Base-by-base conservation (phyloP, 2,797 vertebrate species). In the Argyrosomus regius region DNA sequence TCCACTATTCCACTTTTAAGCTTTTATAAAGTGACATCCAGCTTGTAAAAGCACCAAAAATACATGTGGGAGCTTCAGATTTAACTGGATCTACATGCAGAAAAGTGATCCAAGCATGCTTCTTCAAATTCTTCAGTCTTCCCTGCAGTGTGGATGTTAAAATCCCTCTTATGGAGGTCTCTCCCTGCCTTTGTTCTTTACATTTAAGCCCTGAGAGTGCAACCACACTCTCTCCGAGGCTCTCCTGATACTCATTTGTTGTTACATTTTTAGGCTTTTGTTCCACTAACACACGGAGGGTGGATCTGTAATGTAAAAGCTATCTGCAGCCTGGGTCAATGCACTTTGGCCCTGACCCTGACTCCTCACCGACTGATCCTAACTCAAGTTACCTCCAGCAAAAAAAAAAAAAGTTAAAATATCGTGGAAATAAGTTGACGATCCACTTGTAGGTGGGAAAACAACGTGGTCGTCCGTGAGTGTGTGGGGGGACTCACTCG, bases 331-430 rank as follows among this genome's bases (percentile, higher is more conserved):
- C 43, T 3, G 53, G 72, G 54, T 72, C 45, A 5, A 4, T 6
- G 57, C 72, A 70, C 64, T 75, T 58, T 60, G 58, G 49, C 54
- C 67, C 76, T 49, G 81, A 71, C 46, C 63, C 70, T 18, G 59
- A 54, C 68, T 68, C n/a, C 48, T 65, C 0, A 39, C 58, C 54
- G 28, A 24, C 22, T 22, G 52, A 72, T 71, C 77, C 65, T 4
- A 5, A 31, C 31, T 31, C 31, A 31, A 31, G 31, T 31, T 31
- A 31, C 31, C 31, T 31, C 31, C 18, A 16, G 1, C 5, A 54
- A 4, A 4, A 28, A 28, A 28, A 28, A 3, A 28, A 35, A 7
- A 12, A 64, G 20, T 49, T 35, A 57, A 57, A 67, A 76, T 5
- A 8, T 10, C 4, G 6, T 13, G 1, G 3, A 57, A 58, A 43